Base-by-base conservation (phyloP, 2,888 invertebrate genomes). In the Chaetogeoica ovagalla region DNA sequence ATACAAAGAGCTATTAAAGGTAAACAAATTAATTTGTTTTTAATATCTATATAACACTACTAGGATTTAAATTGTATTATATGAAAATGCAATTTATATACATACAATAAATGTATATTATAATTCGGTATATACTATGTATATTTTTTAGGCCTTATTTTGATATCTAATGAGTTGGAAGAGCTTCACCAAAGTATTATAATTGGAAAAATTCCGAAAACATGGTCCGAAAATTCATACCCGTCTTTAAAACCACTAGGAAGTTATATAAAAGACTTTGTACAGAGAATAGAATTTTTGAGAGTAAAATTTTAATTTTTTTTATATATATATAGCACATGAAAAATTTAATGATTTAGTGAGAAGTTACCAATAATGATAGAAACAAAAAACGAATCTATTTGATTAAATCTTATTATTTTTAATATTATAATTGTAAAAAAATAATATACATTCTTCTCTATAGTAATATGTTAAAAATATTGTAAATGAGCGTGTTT, bases 171-270 rank as follows among this genome's bases (percentile, higher is more conserved):
- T 0, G 92, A 91, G 30, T 87, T 96, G 82, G 96, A 97, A 86
- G 87, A 89, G 19, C 88, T 95, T 81, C 88, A 91, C 9, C 88
- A 87, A 82, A 90, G 92, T 60, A 90, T 96, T 85, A 86, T 93
- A 70, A 89, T 92, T 21, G 91, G 93, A 21, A 91, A 89, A 85
- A 91, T 96, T 83, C 97, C 97, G 0, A 88, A 89, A 2, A 90
- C 91, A 84, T 97, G 97, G 97, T 87, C 89, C 75, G 90, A 90
- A 84, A 90, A 91, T 23, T 96, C 96, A 0, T 97, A 97, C 87
- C 95, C 96, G 0, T 95, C 94, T 84, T 88, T 95, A 43, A 97
- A 96, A 86, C 92, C 94, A 0, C 87, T 97, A 39, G 91, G 93
- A 1, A 92, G 93, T 84, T 97, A 96, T 85, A 88, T 96, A 13